Percentiles rank a stretch among this genome's conserved stretches.
Evolutionary conservation across 1,140 invertebrate genomes (phyloP).

Genomic region (Trichonephila clavata): DNA sequence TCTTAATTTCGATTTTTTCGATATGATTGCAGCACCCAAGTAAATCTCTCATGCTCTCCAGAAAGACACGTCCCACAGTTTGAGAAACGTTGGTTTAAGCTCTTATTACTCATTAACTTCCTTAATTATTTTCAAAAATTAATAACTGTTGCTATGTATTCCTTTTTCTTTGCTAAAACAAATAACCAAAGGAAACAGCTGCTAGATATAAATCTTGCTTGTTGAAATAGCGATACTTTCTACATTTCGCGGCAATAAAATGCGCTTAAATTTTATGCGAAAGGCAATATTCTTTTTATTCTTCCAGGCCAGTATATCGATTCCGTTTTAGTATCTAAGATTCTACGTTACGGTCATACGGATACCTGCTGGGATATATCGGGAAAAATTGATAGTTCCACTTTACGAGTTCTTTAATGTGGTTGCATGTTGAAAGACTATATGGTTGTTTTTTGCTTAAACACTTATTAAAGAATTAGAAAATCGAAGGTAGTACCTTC

Average conservation of each 20-base stretch:
- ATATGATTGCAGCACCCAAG: too few relatives aligned
- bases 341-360: background rate
- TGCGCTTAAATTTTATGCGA: slow-evolving; percentile 41
- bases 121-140: too few relatives aligned
- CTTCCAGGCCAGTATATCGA: background rate
- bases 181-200: slow-evolving; percentile 24
- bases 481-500: background rate
- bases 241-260: slow-evolving; percentile 42
- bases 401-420: slow-evolving; percentile 26
- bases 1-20: too few relatives aligned
- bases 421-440: background rate
- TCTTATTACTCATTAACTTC: too few relatives aligned
- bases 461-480: slow-evolving; percentile 25
- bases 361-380: slow-evolving; percentile 12
- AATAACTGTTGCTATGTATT: too few relatives aligned
- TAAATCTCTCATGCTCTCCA: too few relatives aligned
- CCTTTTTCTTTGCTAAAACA: background rate
- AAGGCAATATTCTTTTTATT: slow-evolving; percentile 22
- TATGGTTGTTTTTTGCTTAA: background rate
- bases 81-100: too few relatives aligned
- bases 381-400: slow-evolving; percentile 33
- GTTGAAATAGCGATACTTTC: slow-evolving; percentile 32
- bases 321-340: slow-evolving; percentile 25
- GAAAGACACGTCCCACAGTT: too few relatives aligned
- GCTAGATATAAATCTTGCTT: slow-evolving; percentile 16